Evolutionary conservation across 2,113 vertebrate genomes (phyloP), one percentile per base, ranked within the genome.

Genomic region (Esox niger): DNA sequence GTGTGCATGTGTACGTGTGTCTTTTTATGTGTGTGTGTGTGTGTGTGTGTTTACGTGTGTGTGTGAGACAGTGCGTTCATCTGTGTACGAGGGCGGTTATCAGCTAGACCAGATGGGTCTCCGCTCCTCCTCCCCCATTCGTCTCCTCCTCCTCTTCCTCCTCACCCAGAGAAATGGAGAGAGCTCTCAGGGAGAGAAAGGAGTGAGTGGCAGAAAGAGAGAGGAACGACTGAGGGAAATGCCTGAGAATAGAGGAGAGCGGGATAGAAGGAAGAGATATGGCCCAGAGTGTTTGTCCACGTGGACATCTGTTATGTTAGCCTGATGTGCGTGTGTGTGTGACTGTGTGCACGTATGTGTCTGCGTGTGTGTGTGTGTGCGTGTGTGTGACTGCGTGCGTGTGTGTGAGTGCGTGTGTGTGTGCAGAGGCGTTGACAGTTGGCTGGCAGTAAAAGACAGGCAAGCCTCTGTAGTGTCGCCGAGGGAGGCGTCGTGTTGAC

Each of bases 391-490:
- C 15, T 47, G 46, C 2, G 17, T n/a, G 46, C 2, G 2, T 17
- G 38, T 17, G 38, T 46, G 38, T 46, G 2, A 7, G 38, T 46
- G 38, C 33, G 64, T 66, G 46, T 33, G 47, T 66, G 64, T 33
- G 64, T 52, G 66, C 58, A 2, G 30, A 26, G 10, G 30, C 17
- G 30, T 33, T 17, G 17, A 61, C 30, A 32, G 20, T 31, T 6
- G 20, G 4, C 27, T 6, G 5, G 11, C 35, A 38, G 35, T 38
- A 6, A 38, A 38, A 11, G 35, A 6, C 35, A 6, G 35, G 35
- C 35, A n/a, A n/a, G n/a, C 11, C 35, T 5, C 35, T 38, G 35
- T 5, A 11, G 35, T 11, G 35, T 38, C 11, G 35, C 35, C 35
- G 11, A 6, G 35, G 35, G 35, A 38, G 35, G 11, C 35, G 35